Conservation (phyloP, 2,113 vertebrate species). For the Phodopus roborovskii region DNA sequence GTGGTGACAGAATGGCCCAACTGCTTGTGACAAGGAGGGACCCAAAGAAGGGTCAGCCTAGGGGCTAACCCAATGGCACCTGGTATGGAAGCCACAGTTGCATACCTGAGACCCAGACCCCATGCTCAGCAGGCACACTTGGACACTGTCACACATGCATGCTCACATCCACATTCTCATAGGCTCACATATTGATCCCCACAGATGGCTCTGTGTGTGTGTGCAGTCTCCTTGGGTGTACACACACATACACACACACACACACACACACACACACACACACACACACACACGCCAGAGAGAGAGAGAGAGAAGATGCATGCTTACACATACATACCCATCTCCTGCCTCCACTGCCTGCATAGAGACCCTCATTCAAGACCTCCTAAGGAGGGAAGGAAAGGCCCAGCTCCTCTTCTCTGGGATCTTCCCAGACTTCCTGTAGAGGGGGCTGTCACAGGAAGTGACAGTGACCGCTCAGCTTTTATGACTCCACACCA, state of each 20-base stretch:
- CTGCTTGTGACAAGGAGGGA: not conserved
- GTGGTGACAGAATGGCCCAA: accelerated
- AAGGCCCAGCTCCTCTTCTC: not conserved
- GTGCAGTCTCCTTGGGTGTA: not conserved
- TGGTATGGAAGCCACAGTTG: not conserved
- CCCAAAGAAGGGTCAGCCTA: not conserved
- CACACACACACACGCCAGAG: not conserved
- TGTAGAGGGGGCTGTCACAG: accelerated
- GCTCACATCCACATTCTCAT: not conserved
- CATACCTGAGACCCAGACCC: not conserved
- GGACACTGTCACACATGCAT: not conserved
- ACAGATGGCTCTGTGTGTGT: not conserved
- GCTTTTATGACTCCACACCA: not conserved
- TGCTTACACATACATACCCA: not conserved
- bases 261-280: not conserved
- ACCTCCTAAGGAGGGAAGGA: too few relatives aligned
- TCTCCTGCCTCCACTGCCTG: not conserved
- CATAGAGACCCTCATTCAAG: not conserved
- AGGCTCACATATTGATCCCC: not conserved
- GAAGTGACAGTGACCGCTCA: too few relatives aligned
- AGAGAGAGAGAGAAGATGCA: too few relatives aligned
- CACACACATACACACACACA: too few relatives aligned
- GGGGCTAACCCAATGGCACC: not conserved
- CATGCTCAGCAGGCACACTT: not conserved
- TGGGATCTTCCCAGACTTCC: not conserved